A percentile compares a stretch with the other conserved stretches of the same genome.
phyloP scores from a whole-genome alignment of 2,888 invertebrate genomes.

The Eubasilissa splendida region DNA sequence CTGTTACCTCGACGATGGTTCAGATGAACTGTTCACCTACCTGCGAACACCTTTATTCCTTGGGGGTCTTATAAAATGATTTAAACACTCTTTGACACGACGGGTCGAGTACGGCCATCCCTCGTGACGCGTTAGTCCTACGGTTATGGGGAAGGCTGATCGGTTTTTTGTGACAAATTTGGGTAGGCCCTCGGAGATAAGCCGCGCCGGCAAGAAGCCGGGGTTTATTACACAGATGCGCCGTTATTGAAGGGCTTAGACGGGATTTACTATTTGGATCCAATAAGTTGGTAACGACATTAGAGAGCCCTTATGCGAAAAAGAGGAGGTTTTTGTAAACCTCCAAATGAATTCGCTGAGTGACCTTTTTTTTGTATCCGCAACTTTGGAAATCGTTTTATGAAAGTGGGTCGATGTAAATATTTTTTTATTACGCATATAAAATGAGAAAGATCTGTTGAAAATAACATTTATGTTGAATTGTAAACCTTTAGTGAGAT shows the following conservation, averaged over 20 bases:
- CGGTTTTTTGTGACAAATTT: slow-evolving; percentile 35
- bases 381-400: neutral
- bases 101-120: slow-evolving; percentile 2
- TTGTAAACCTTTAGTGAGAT: no score
- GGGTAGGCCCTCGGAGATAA: slow-evolving; percentile 16
- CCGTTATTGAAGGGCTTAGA: slow-evolving; percentile 25
- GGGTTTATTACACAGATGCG: slow-evolving; percentile 20
- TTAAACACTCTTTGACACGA: neutral
- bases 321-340: neutral
- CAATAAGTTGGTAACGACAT: slow-evolving; percentile 6
- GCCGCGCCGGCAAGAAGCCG: neutral
- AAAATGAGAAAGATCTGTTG: no score
- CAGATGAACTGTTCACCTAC: no score
- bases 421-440: neutral
- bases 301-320: slow-evolving; percentile 3
- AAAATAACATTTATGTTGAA: no score
- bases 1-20: no score
- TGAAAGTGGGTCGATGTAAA: neutral
- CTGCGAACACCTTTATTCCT: no score
- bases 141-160: slow-evolving; percentile 1
- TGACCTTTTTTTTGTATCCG: neutral
- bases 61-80: neutral
- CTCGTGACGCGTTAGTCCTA: neutral
- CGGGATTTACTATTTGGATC: slow-evolving; percentile 24
- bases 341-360: neutral